These are phyloP conservation scores for Talpa occidentalis DNA, from an alignment of 2,113 vertebrate species.

Conservation along the genomic window DNA sequence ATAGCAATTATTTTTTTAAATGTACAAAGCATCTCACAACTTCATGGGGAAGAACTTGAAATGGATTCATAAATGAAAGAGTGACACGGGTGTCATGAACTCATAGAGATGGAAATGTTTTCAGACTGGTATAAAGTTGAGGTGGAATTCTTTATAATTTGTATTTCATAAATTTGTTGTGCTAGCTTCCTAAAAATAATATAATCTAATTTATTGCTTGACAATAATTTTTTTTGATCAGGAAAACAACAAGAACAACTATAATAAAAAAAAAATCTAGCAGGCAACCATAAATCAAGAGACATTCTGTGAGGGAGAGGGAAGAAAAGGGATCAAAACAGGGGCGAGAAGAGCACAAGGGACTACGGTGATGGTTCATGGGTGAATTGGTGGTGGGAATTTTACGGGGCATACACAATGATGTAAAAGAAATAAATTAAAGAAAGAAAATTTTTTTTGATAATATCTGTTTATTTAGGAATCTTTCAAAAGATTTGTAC, in stretches of 20 bases:
- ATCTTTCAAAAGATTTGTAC: not conserved
- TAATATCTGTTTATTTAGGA: not conserved
- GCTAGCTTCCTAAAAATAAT: not conserved
- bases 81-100: not conserved
- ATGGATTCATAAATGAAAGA: not conserved
- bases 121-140: constrained; percentile 13
- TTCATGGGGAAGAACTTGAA: not conserved
- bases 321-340: no score
- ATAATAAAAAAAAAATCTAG: no score
- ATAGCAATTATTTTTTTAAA: constrained; percentile 3
- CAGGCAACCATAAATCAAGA: no score
- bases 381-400: no score
- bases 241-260: no score
- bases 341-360: no score
- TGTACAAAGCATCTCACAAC: not conserved
- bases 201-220: not conserved
- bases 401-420: no score
- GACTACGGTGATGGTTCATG: no score
- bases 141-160: not conserved
- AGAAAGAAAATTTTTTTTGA: no score
- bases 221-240: not conserved
- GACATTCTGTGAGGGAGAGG: no score
- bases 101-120: constrained; percentile 38
- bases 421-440: no score
- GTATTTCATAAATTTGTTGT: not conserved